Percentiles rank a stretch among this genome's conserved stretches.
Evolutionary conservation across 1,140 invertebrate species (phyloP).

Genomic region (Zaprionus inermis): DNA sequence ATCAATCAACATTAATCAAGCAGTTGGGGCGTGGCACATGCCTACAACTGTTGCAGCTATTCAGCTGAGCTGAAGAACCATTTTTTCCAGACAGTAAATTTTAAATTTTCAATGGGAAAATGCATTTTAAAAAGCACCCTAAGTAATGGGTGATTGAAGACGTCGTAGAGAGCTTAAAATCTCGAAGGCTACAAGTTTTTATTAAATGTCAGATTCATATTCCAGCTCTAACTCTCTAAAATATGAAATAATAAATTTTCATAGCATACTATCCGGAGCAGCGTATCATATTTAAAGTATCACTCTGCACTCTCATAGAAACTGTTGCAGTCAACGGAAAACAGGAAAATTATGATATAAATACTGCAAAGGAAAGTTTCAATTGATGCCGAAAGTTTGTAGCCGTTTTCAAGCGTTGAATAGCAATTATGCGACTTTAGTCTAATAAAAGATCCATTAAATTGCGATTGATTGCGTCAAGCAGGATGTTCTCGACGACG

Average conservation of each 20-base stretch:
- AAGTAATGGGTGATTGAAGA: too few species aligned
- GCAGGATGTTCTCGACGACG: background rate
- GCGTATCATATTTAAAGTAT: background rate
- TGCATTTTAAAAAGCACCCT: background rate
- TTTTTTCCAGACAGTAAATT: constrained; percentile 14
- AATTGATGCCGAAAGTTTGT: background rate
- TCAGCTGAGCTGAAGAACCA: background rate
- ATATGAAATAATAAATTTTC: background rate
- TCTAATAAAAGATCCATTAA: constrained; percentile 15
- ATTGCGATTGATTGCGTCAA: constrained; percentile 17
- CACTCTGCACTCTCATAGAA: background rate
- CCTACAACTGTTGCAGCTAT: constrained; percentile 55
- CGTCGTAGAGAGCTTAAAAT: too few species aligned
- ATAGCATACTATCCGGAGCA: background rate
- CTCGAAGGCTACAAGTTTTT: too few species aligned
- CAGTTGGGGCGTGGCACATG: constrained; percentile 22
- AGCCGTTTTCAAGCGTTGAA: background rate
- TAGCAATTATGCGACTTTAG: background rate
- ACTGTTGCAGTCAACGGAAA: background rate
- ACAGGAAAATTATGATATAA: background rate
- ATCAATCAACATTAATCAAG: constrained; percentile 83
- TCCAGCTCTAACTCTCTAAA: background rate
- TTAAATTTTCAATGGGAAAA: constrained; percentile 18
- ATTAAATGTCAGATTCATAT: too few species aligned
- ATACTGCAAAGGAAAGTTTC: background rate